These are phyloP conservation scores for Casuarius casuarius DNA, from an alignment of 2,113 vertebrate species.

Conservation along the genomic window DNA sequence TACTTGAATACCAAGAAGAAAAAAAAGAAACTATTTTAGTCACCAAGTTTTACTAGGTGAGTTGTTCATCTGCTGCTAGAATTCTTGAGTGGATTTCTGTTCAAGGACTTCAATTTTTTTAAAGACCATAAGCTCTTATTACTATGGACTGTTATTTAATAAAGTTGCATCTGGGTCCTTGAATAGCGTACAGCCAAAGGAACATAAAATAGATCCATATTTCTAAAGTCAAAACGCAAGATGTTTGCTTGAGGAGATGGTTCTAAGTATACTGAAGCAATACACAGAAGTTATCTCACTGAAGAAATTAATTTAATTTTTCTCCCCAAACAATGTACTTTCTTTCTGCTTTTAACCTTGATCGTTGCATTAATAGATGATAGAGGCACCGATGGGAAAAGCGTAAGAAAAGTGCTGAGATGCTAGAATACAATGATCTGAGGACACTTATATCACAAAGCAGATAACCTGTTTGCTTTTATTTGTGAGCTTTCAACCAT, in stretches of 20 bases:
- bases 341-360: slow-evolving; percentile 62
- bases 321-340: slow-evolving; percentile 26
- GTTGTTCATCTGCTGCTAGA: not conserved
- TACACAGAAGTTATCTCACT: not conserved
- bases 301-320: slow-evolving; percentile 60
- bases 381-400: slow-evolving; percentile 26
- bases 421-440: slow-evolving; percentile 37
- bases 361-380: not conserved
- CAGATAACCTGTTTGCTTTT: slow-evolving; percentile 69
- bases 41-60: not conserved
- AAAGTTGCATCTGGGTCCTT: slow-evolving; percentile 47
- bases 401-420: slow-evolving; percentile 55
- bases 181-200: slow-evolving; percentile 25
- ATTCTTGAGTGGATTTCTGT: slow-evolving; percentile 35
- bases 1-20: not conserved
- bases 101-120: slow-evolving; percentile 60
- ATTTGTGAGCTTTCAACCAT: slow-evolving; percentile 62
- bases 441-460: slow-evolving; percentile 17
- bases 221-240: not conserved
- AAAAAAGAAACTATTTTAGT: not conserved
- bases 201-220: slow-evolving; percentile 32
- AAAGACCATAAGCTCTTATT: slow-evolving; percentile 57
- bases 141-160: slow-evolving; percentile 41
- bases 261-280: not conserved
- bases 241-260: slow-evolving; percentile 3